Conservation (phyloP, 1,140 invertebrate species). For the Goniozus legneri region DNA sequence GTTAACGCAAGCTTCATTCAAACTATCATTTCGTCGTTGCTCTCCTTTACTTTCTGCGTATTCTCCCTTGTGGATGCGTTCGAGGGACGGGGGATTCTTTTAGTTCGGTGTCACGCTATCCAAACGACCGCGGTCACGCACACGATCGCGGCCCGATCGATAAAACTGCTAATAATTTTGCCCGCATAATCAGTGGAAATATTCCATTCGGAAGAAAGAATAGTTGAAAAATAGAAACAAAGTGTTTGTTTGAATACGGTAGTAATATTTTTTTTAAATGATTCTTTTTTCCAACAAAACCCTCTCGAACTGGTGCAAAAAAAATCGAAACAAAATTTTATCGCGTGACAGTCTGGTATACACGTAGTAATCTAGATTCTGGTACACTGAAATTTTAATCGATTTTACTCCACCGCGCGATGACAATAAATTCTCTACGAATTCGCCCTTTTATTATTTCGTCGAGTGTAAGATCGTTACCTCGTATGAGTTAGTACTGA, state of each 20-base stretch:
- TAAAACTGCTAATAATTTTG: conserved; percentile 10
- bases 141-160: no score
- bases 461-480: no score
- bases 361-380: no score
- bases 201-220: neutral
- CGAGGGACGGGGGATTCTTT: conserved; percentile 11
- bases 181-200: neutral
- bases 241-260: conserved; percentile 4
- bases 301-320: no score
- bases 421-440: no score
- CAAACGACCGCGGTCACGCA: conserved; percentile 23
- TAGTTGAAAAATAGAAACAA: conserved; percentile 1
- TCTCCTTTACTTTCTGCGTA: conserved; percentile 4
- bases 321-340: no score
- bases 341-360: no score
- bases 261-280: conserved; percentile 8
- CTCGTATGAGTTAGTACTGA: no score
- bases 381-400: no score
- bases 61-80: conserved; percentile 1
- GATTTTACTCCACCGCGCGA: no score
- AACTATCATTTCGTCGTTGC: conserved; percentile 26
- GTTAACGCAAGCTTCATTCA: neutral
- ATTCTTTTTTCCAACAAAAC: conserved; percentile 5
- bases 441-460: no score
- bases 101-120: conserved; percentile 21